Evolutionary conservation across 1,140 invertebrate genomes (phyloP), one percentile per base, ranked within the genome.

Genomic region (Diachasma alloeum): DNA sequence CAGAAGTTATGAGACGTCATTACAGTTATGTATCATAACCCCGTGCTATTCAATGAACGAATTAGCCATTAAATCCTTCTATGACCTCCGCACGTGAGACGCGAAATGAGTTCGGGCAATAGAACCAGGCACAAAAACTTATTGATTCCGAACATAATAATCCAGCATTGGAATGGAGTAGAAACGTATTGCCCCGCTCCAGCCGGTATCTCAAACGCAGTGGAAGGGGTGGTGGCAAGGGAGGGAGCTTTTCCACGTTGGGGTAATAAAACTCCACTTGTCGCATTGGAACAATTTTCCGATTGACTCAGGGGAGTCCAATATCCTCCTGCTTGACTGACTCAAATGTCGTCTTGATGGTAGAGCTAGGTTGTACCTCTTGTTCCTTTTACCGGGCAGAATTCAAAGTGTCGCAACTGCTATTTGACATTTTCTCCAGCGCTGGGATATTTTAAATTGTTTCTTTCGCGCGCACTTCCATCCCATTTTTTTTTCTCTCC

Each of bases 201-300:
- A 56, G n/a, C n/a, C 15, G 15, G 48, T 17, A 31, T 24, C 19
- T 26, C 24, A 24, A 63, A 59, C 53, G 53, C 1, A 4, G 53
- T 3, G 3, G 10, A 46, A 15, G 48, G 48, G 48, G n/a, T n/a
- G n/a, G n/a, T n/a, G n/a, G n/a, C n/a, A n/a, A n/a, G n/a, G 6
- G 15, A 19, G n/a, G 48, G n/a, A 8, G 48, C n/a, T 63, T 63
- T 63, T 24, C 24, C 59, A 26, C 36, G 36, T 68, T 68, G 66
- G 31, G 66, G 66, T 68, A 68, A 68, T 68, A 68, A 68, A 68
- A 68, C 66, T 68, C 66, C n/a, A 68, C 31, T 68, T 68, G 66
- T 68, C 66, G 66, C 66, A 68, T 37, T 37, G 26, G 66, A 68
- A 68, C 66, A 68, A 68, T 68, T 63, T 63, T 31, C 22, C 59